Conservation (phyloP, 2,797 vertebrate genomes). For the Thaleichthys pacificus region DNA sequence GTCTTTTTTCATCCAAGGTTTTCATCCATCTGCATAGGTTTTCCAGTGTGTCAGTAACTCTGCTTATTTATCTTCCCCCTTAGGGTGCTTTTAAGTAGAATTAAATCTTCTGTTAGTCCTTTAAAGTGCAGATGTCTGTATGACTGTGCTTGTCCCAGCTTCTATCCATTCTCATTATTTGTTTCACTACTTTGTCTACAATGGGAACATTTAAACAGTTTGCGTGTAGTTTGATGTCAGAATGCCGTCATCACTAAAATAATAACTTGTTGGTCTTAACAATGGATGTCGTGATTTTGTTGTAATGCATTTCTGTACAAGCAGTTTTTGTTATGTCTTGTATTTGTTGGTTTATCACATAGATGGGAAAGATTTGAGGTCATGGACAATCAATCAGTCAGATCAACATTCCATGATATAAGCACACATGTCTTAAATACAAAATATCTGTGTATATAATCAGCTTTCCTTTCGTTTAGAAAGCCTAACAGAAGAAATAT, state of each 20-base stretch:
- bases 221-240: conserved; percentile 43
- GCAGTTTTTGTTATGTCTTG: conserved; percentile 23
- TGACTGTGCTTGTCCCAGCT: conserved; percentile 12
- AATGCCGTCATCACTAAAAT: conserved; percentile 17
- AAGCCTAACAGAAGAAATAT: conserved; percentile 8
- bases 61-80: conserved; percentile 33
- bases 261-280: conserved; percentile 62
- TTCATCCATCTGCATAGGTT: conserved; percentile 37
- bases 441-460: background rate
- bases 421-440: conserved; percentile 27
- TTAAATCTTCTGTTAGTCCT: conserved; percentile 40
- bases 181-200: conserved; percentile 64
- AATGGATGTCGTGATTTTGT: conserved; percentile 44
- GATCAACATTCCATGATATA: conserved; percentile 65
- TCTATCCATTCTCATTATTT: conserved; percentile 41
- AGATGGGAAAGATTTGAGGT: conserved; percentile 34
- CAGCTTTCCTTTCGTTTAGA: background rate
- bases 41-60: background rate
- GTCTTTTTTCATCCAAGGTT: conserved; percentile 26
- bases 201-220: conserved; percentile 39
- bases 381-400: conserved; percentile 58
- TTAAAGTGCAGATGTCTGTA: conserved; percentile 13
- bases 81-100: conserved; percentile 21
- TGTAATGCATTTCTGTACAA: conserved; percentile 39
- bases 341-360: conserved; percentile 33